Percentiles rank a stretch among this genome's conserved stretches.
phyloP scores from a whole-genome alignment of 2,888 invertebrate genomes.

The Corythucha ciliata region DNA sequence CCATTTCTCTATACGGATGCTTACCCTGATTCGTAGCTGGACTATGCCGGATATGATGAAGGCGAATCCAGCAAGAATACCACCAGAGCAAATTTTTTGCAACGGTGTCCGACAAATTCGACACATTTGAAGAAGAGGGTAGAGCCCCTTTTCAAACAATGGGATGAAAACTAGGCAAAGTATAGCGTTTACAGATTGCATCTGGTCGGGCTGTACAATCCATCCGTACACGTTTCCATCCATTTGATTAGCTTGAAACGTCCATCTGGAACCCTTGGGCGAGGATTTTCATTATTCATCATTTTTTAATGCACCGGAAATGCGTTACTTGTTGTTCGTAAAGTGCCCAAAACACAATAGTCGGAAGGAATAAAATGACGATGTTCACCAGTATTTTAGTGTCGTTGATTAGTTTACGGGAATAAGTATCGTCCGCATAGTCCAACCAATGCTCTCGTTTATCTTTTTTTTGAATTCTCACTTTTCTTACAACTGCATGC shows the following conservation, averaged over 20 bases:
- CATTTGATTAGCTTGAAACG: conserved; percentile 73
- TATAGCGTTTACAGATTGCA: conserved; percentile 85
- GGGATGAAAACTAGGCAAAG: conserved; percentile 79
- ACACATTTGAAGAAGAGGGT: conserved; percentile 65
- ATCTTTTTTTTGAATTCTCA: conserved; percentile 30
- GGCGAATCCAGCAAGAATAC: conserved; percentile 69
- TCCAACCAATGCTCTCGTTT: conserved; percentile 80
- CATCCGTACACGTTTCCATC: conserved; percentile 67
- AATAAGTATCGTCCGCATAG: conserved; percentile 70
- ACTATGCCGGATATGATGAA: conserved; percentile 73
- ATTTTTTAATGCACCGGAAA: too few species aligned
- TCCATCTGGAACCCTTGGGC: conserved; percentile 34
- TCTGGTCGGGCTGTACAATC: conserved; percentile 80
- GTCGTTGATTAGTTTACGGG: conserved; percentile 60
- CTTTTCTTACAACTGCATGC: conserved; percentile 39
- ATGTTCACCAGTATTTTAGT: conserved; percentile 66
- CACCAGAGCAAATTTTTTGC: conserved; percentile 79
- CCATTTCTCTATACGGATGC: too few species aligned
- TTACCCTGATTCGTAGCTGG: conserved; percentile 43
- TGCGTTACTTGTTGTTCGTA: conserved; percentile 96
- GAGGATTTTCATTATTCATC: too few species aligned
- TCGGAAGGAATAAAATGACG: conserved; percentile 71
- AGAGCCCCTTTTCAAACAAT: conserved; percentile 60
- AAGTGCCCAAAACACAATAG: conserved; percentile 95
- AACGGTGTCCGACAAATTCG: conserved; percentile 63